Base-by-base conservation (phyloP, 2,797 vertebrate genomes). In the Betta splendens region DNA sequence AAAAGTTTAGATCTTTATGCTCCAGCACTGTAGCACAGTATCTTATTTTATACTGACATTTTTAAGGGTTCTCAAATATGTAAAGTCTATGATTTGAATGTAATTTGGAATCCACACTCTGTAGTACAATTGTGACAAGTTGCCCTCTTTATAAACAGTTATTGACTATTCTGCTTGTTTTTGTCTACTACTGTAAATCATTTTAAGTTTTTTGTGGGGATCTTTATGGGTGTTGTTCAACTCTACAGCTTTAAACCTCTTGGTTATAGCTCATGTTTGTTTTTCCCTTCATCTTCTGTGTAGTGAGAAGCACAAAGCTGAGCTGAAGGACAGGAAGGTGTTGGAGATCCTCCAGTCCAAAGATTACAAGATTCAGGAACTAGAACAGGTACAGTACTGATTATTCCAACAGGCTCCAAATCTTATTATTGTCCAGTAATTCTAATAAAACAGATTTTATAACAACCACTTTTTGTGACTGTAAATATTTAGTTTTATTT, bases 241-340 rank as follows among this genome's bases (percentile, higher is more conserved):
- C 5, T 25, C 6, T 10, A 9, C 10, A 45, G 17, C 5, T 13
- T 33, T 2, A 45, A 29, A 10, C 23, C 7, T 8, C 5, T 37
- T 1, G 20, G 32, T 20, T 46, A 1, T 32, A 17, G 7, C 2
- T 44, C 16, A 43, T 12, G 25, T 11, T 58, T 49, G 52, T 46
- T 49, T 43, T 52, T 43, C 20, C 39, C 38, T 49, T 60, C 35
- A 21, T 48, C 44, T 83, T 63, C 60, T 77, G 33, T 66, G 21
- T 62, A 99, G 96, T 79, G 95, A 97, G 90, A 97, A 96, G 81
- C 89, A 92, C 77, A 98, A 95, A 92, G 91, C 93, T 59, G 94
- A 98, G 92, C 85, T 91, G 64, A 98, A 97, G 90, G 95, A 96
- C 91, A 89, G 94, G 80, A 97, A 92, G 77, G 87, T 97, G 83